phyloP scores from a whole-genome alignment of 2,888 invertebrate genomes.

The Ypsolopha sequella region DNA sequence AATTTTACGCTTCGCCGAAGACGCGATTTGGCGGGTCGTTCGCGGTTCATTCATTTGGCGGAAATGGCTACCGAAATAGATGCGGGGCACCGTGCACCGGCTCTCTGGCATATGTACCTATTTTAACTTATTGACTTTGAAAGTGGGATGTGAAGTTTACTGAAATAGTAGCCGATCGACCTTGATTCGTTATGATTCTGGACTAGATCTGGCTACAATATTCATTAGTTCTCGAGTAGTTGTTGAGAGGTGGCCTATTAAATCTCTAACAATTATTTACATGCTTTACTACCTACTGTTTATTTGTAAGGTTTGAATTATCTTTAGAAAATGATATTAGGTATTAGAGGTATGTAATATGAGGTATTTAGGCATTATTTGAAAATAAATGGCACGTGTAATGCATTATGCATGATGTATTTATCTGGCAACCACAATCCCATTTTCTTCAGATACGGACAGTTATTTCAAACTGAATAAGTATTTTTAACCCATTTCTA shows the following conservation, averaged over 20 bases:
- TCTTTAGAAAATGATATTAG: no score
- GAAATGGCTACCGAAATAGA: conserved; percentile 22
- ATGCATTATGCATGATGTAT: no score
- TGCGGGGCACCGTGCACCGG: neutral
- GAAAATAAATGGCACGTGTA: neutral
- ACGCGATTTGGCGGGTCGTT: conserved; percentile 19
- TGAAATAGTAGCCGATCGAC: neutral
- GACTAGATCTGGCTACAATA: neutral
- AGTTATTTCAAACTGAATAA: no score
- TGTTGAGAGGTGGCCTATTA: neutral
- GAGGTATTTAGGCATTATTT: no score
- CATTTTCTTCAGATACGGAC: no score
- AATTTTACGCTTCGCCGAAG: conserved; percentile 31
- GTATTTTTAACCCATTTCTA: no score
- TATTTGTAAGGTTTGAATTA: no score
- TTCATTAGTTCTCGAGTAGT: neutral
- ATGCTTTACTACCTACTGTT: no score
- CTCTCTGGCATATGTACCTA: no score
- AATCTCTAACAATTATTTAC: no score
- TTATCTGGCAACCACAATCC: no score
- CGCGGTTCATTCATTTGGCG: conserved; percentile 25
- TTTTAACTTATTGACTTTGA: conserved; percentile 4
- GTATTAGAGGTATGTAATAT: no score
- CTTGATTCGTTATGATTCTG: neutral
- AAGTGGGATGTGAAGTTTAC: neutral